Percentiles rank a stretch among this genome's conserved stretches.
phyloP scores from a whole-genome alignment of 2,113 vertebrate genomes.

The Phrynosoma blainvillii region DNA sequence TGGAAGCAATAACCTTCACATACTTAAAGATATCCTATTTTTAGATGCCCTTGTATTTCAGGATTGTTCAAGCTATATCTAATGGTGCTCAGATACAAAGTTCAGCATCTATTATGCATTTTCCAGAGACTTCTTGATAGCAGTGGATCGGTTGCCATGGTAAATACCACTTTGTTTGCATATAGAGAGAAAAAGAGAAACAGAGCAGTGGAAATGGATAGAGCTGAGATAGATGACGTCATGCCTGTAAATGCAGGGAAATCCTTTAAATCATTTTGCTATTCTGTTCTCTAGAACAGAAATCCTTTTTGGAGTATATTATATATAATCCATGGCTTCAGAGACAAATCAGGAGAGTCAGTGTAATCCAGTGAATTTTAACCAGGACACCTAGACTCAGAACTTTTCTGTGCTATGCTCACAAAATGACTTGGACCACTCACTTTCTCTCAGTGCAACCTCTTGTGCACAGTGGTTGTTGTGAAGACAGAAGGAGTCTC shows the following conservation, averaged over 20 bases:
- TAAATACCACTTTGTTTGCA: conserved; percentile 36
- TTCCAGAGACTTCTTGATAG: conserved; percentile 35
- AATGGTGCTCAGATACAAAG: not conserved
- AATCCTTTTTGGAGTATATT: not conserved
- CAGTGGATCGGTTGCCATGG: conserved; percentile 14
- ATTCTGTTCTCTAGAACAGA: not conserved
- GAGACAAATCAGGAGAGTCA: not conserved
- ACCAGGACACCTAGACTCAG: not conserved
- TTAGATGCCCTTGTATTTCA: conserved; percentile 15
- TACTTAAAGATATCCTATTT: conserved; percentile 2
- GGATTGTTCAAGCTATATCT: not conserved
- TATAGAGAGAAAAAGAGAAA: not conserved
- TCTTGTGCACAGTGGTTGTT: not conserved
- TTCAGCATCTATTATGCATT: not conserved
- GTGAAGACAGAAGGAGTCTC: not conserved
- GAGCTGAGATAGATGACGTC: conserved; percentile 16
- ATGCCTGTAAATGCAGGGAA: not conserved
- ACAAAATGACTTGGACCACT: too few species aligned
- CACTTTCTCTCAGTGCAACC: not conserved
- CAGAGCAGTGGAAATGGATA: not conserved
- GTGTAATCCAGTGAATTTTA: not conserved
- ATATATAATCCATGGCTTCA: not conserved
- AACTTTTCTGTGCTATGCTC: not conserved
- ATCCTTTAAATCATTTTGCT: conserved; percentile 13
- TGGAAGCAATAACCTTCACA: conserved; percentile 4